A percentile compares a stretch with the other conserved stretches of the same genome.
Evolutionary conservation across 64 coral and sea anemone genomes (phyloP).

Genomic region (Exaiptasia diaphana): DNA sequence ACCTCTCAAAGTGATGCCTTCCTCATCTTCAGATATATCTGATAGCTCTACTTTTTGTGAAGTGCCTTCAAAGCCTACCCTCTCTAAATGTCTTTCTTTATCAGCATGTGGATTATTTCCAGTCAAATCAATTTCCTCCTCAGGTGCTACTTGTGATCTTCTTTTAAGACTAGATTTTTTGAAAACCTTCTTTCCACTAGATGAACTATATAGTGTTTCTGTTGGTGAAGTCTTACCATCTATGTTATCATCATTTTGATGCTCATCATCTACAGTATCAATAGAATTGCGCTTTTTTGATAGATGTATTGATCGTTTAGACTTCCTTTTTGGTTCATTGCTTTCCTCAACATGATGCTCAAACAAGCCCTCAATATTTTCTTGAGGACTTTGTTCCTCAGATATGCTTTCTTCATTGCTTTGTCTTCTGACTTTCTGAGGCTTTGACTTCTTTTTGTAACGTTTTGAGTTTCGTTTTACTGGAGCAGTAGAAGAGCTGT

Average conservation of each 20-base stretch:
- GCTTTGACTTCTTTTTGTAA: conserved; percentile 16
- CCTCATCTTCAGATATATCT: conserved; percentile 75
- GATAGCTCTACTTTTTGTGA: conserved; percentile 75
- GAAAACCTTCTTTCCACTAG: not conserved
- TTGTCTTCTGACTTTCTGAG: conserved; percentile 35
- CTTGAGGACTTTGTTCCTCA: not conserved
- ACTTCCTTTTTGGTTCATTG: not conserved
- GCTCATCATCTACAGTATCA: not conserved
- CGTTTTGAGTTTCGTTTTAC: conserved; percentile 14
- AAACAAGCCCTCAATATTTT: not conserved
- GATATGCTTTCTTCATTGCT: conserved; percentile 28
- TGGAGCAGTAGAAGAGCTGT: conserved; percentile 26
- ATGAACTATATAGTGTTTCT: not conserved
- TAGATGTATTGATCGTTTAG: not conserved
- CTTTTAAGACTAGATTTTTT: conserved; percentile 32
- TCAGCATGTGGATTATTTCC: not conserved
- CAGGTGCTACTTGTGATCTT: not conserved
- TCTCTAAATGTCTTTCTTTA: conserved; percentile 64
- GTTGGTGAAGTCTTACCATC: not conserved
- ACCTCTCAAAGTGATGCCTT: conserved; percentile 47
- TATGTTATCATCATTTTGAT: not conserved
- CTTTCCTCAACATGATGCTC: not conserved
- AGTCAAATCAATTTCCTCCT: not conserved
- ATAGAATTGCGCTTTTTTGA: not conserved
- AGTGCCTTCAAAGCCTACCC: conserved; percentile 69